Conservation (phyloP, 2,797 vertebrate species). For the Sebastes nivosus region DNA sequence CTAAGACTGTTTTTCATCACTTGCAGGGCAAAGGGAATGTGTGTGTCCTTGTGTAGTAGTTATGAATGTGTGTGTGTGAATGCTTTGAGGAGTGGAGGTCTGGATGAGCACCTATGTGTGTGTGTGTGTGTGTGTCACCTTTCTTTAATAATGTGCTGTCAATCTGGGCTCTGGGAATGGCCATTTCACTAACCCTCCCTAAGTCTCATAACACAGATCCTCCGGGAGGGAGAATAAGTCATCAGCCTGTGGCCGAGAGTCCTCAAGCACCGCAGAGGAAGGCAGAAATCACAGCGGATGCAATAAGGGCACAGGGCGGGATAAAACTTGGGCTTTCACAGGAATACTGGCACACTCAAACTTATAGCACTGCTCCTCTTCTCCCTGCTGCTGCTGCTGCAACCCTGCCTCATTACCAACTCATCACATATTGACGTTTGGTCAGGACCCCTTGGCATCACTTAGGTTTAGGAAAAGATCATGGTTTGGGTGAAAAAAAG, state of each 20-base stretch:
- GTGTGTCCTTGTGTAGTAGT: conserved; percentile 30
- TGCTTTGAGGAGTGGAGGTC: conserved; percentile 16
- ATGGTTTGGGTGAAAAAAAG: neutral
- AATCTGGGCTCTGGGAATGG: conserved; percentile 68
- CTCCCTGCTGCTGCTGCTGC: neutral
- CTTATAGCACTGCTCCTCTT: neutral
- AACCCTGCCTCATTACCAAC: neutral
- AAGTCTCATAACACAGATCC: conserved; percentile 75
- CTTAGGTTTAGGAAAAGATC: neutral
- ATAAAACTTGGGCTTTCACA: conserved; percentile 46
- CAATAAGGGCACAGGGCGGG: conserved; percentile 56
- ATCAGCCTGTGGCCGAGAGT: conserved; percentile 54
- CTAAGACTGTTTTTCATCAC: conserved; percentile 74
- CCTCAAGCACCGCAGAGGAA: conserved; percentile 23
- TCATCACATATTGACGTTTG: neutral
- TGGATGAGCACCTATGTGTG: conserved; percentile 31
- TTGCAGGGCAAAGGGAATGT: conserved; percentile 45
- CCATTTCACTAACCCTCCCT: conserved; percentile 70
- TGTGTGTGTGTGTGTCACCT: conserved; percentile 39
- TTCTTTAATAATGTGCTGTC: conserved; percentile 84
- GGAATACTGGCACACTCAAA: conserved; percentile 30
- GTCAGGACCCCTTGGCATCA: neutral
- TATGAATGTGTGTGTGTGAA: conserved; percentile 33
- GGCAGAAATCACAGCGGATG: conserved; percentile 59
- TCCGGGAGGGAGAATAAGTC: conserved; percentile 67